phyloP scores from a whole-genome alignment of 2,113 vertebrate species.

The Uropsilus gracilis region DNA sequence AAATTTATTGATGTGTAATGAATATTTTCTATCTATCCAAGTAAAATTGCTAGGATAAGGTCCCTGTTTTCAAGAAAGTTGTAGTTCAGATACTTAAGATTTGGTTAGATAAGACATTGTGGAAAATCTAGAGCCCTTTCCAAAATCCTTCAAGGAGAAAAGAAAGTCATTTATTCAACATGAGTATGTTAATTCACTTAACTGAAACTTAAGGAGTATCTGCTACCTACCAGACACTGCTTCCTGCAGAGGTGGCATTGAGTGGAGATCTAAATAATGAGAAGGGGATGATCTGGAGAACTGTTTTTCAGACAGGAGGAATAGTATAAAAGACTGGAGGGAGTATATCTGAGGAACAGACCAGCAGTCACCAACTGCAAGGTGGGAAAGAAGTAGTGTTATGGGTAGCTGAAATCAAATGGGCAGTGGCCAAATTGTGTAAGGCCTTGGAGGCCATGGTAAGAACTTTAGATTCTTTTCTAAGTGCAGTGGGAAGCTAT shows the following conservation, averaged over 20 bases:
- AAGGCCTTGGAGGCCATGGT: neutral
- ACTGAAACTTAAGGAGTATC: neutral
- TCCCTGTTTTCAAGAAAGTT: slow-evolving; percentile 43
- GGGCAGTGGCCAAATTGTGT: neutral
- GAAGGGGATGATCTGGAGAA: neutral
- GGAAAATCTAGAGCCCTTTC: neutral
- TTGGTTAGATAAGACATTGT: neutral
- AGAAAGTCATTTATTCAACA: neutral
- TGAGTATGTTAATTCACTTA: neutral
- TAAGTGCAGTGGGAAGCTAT: neutral
- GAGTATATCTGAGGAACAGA: neutral
- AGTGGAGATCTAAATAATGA: neutral
- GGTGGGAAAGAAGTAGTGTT: neutral
- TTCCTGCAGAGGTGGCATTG: neutral
- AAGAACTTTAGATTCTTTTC: neutral
- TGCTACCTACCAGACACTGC: neutral
- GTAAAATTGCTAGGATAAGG: neutral
- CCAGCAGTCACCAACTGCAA: neutral
- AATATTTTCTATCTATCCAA: neutral
- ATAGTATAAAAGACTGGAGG: neutral
- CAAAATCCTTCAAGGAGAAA: neutral
- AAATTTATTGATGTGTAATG: slow-evolving; percentile 12
- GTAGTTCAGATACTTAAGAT: neutral
- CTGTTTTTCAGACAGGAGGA: neutral
- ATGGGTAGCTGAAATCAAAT: neutral